Percentiles rank a stretch among this genome's conserved stretches.
These are phyloP conservation scores for Porites evermanni DNA, from an alignment of 92 coral and sea anemone species.

Conservation along the genomic window DNA sequence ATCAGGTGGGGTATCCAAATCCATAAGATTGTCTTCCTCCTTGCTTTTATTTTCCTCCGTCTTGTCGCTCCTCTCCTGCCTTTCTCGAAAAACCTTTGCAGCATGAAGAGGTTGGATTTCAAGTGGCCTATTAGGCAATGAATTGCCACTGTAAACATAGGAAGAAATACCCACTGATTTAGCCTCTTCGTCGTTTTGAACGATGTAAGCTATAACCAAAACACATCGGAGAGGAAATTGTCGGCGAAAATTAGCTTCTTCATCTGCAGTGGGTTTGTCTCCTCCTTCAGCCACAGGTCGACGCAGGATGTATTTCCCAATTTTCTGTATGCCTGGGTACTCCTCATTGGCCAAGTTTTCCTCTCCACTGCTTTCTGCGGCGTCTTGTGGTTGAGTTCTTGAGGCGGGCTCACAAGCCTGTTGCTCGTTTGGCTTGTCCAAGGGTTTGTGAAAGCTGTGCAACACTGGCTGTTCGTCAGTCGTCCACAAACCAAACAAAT, in stretches of 20 bases:
- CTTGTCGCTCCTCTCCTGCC: background rate
- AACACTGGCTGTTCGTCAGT: constrained; percentile 32
- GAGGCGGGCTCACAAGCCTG: background rate
- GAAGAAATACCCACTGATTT: background rate
- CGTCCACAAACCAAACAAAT: constrained; percentile 79
- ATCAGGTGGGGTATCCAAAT: background rate
- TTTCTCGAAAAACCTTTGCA: constrained; percentile 1
- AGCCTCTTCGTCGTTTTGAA: fast-evolving
- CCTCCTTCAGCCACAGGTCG: background rate
- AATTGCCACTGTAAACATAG: background rate
- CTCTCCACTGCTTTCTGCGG: background rate
- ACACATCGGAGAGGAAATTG: constrained; percentile 8
- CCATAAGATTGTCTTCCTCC: background rate
- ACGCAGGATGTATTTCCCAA: constrained; percentile 14
- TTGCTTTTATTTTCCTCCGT: background rate
- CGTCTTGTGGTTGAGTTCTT: background rate
- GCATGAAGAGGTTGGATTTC: background rate
- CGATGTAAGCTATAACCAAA: background rate
- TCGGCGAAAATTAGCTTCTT: background rate
- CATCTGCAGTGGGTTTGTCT: background rate
- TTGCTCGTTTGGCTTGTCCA: background rate
- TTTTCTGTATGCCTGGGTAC: constrained; percentile 3
- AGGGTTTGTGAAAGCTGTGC: constrained; percentile 44
- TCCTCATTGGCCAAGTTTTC: background rate
- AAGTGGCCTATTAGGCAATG: background rate